Base-by-base conservation (phyloP, 92 coral and sea anemone species). In the Ricordea florida region DNA sequence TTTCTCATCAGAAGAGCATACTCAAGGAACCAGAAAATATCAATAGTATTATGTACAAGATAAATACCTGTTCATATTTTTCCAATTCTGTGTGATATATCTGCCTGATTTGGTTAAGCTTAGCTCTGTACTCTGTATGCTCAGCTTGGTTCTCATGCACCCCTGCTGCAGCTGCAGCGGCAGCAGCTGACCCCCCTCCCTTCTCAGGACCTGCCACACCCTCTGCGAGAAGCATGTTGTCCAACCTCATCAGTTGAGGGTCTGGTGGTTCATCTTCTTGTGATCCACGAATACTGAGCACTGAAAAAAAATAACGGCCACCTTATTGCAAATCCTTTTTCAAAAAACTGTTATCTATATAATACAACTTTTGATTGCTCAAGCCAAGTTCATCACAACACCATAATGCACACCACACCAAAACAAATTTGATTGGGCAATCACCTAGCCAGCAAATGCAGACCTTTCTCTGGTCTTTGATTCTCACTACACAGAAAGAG, bases 201-300 rank as follows among this genome's bases (percentile, higher is more conserved):
- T 96, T 96, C 76, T 96, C 99, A 51, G 99, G 99, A 7, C 99
- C 99, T 41, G 99, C 99, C 65, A 96, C 99, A 18, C 99, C 99
- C 60, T 96, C 99, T 24, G 99, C 99, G 42, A 96, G 72, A 32
- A 96, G 76, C 99, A 96, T 96, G 81, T 96, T 96, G 66, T 96
- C 99, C 0, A 96, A 93, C 28, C 99, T 82, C 99, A 96, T 96
- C 14, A 96, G 96, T 85, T 96, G 99, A 0, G 99, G 99, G 72
- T 96, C 99, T 44, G 99, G 99, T 5, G 99, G 99, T 38, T 96
- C 99, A 66, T 96, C 99, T 53, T 96, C 99, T 69, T 96, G 99
- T 7, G 99, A 89, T 35, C 99, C 99, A 57, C 99, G 90, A 30
- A 96, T 96, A 49, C 99, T 96, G 25, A 96, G 86, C 35, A 96